Evolutionary conservation across 2,797 vertebrate species (phyloP).

Genomic region (Peromyscus aztecus): DNA sequence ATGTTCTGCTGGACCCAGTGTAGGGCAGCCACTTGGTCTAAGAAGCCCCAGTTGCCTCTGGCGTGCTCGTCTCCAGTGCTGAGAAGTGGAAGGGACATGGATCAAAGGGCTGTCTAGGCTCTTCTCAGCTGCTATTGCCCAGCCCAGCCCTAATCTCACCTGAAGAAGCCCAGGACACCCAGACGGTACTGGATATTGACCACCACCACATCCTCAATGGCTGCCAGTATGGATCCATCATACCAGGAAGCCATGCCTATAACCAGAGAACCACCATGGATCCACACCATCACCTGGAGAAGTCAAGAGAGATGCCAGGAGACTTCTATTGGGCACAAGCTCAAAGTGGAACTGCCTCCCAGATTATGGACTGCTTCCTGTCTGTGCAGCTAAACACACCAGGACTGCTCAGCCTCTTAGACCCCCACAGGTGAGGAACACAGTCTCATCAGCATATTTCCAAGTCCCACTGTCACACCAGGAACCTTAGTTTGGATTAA

Average conservation of each 20-base stretch:
- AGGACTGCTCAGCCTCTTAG: neutral
- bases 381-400: neutral
- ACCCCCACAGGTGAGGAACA: neutral
- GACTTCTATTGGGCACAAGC: neutral
- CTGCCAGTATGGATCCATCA: slow-evolving; percentile 90
- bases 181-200: slow-evolving; percentile 92
- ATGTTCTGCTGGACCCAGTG: slow-evolving; percentile 92
- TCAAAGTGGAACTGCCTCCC: neutral
- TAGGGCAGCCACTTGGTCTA: slow-evolving; percentile 86
- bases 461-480: neutral
- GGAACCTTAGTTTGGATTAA: neutral
- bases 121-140: neutral
- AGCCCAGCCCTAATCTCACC: slow-evolving; percentile 82
- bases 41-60: slow-evolving; percentile 88
- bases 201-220: slow-evolving; percentile 90
- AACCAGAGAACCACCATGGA: slow-evolving; percentile 89
- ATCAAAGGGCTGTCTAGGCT: neutral
- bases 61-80: slow-evolving; percentile 86
- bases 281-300: slow-evolving; percentile 91
- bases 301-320: neutral
- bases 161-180: slow-evolving; percentile 85
- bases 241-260: slow-evolving; percentile 84
- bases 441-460: neutral
- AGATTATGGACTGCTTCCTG: neutral
- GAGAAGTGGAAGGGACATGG: neutral